Evolutionary conservation across 2,888 invertebrate genomes (phyloP), one percentile per base, ranked within the genome.

Genomic region (Diloba caeruleocephala): DNA sequence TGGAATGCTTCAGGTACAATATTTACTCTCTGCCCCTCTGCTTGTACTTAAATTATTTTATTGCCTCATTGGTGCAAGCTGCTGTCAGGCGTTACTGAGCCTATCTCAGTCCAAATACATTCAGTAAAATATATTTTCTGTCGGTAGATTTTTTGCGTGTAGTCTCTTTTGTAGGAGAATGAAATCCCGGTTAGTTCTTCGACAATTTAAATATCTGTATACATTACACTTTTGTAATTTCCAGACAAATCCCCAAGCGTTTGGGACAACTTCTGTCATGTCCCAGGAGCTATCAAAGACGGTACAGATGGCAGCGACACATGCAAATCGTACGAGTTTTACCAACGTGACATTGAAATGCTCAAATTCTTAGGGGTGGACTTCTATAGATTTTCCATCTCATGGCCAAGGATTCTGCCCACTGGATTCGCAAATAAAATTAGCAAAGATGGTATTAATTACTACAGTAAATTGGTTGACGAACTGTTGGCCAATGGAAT

Each of bases 371-470:
- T 94, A 1, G 90, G 90, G 0, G 92, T 93, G 0, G 81, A 94
- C 36, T 93, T 92, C 63, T 95, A 95, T 72, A 84, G 95, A 33
- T 95, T 95, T 71, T 95, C 95, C 2, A 89, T 95, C 51, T 94
- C 95, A 0, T 96, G 96, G 96, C 80, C 95, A 0, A 87, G 96
- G 48, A 83, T 96, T 8, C 81, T 96, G 31, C 95, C 96, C 0
- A 92, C 85, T 29, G 96, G 95, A 2, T 92, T 90, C 37, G 58
- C 89, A 0, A 88, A 94, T 38, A 81, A 84, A 33, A 81, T 95
- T 13, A 96, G 95, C 74, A 75, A 92, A 64, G 89, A 88, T 1
- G 96, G 96, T 1, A 84, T 95, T 9, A 80, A 90, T 19, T 96
- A 96, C 79, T 97, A 97, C 80, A 95, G 95, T 56, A 87, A 90